phyloP scores from a whole-genome alignment of 2,113 vertebrate genomes.

The rat (Rattus norvegicus) region DNA sequence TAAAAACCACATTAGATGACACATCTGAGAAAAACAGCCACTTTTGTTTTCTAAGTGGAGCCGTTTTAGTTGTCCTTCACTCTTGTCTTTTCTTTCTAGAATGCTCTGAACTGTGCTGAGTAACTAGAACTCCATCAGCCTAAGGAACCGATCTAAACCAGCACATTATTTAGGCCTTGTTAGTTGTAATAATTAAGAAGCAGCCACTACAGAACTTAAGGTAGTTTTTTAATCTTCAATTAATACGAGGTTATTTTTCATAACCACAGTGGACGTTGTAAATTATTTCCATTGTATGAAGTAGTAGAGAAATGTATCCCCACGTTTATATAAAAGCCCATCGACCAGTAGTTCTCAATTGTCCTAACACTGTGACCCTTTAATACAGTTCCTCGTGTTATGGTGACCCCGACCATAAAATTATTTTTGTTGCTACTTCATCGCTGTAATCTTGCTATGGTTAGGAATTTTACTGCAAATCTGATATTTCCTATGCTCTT shows the following conservation, averaged over 20 bases:
- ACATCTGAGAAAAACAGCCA: background rate
- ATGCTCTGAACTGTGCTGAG: background rate
- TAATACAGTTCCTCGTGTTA: background rate
- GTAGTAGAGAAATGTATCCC: background rate
- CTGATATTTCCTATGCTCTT: too few species aligned
- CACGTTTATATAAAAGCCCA: background rate
- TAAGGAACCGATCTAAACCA: background rate
- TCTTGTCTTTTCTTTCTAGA: background rate
- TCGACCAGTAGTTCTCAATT: background rate
- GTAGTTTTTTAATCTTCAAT: background rate
- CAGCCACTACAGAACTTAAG: background rate
- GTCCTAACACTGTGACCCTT: too few species aligned
- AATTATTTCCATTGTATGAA: background rate
- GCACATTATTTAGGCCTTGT: background rate
- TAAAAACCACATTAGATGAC: background rate
- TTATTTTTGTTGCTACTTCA: background rate
- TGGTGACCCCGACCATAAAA: background rate
- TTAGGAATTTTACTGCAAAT: background rate
- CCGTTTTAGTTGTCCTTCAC: background rate
- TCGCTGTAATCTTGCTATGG: background rate
- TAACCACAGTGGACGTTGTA: background rate
- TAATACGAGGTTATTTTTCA: background rate
- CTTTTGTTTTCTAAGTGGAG: background rate
- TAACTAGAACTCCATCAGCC: background rate
- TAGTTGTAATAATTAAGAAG: background rate